Evolutionary conservation across 2,113 vertebrate species (phyloP).

Genomic region (Orientallactaga bullata): DNA sequence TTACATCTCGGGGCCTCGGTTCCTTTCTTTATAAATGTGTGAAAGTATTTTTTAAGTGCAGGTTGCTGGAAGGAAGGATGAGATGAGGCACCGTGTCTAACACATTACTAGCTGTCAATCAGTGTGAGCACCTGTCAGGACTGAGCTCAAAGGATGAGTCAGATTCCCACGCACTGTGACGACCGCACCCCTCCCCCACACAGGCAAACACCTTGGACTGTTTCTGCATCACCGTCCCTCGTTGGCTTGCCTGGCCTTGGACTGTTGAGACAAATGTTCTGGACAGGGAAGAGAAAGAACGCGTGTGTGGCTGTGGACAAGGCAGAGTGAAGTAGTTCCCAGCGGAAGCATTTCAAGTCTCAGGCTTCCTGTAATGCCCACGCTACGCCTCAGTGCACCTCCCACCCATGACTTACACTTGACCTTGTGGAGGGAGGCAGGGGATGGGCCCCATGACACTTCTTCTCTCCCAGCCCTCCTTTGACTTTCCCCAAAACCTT

Average conservation of each 20-base stretch:
- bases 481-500: not conserved
- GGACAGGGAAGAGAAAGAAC: not conserved
- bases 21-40: too few species aligned
- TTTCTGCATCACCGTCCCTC: not conserved
- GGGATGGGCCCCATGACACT: fast-evolving
- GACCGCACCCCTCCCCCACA: not conserved
- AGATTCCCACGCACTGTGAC: not conserved
- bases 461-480: not conserved
- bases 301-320: not conserved
- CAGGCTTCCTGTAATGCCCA: fast-evolving
- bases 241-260: not conserved
- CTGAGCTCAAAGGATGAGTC: not conserved
- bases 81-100: not conserved
- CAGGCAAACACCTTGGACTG: not conserved
- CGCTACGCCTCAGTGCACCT: not conserved
- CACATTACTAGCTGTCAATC: too few species aligned
- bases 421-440: not conserved
- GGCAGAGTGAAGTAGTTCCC: not conserved
- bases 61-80: too few species aligned
- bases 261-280: not conserved
- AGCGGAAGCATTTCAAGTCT: not conserved
- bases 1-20: too few species aligned
- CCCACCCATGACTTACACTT: not conserved
- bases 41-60: too few species aligned
- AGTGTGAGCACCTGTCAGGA: not conserved